Base-by-base conservation (phyloP, 2,113 vertebrate species). In the Chloebia gouldiae region DNA sequence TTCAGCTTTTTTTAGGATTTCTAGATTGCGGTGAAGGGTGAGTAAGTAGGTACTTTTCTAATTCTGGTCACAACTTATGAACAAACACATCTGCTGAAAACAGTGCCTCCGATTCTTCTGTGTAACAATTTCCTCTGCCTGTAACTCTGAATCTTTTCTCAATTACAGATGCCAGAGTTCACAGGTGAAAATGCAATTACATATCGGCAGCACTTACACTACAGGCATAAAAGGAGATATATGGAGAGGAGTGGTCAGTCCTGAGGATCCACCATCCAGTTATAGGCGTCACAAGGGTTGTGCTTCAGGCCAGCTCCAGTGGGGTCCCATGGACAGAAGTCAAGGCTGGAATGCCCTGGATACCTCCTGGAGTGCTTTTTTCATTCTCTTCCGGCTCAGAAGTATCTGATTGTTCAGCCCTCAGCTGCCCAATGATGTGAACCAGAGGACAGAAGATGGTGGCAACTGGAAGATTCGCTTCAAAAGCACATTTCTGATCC, bases 201-300 rank as follows among this genome's bases (percentile, higher is more conserved):
- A 20, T 15, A 21, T 9, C 7, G 30, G n/a, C 53, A 79, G 51
- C 8, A 81, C 17, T 31, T 28, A 24, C 8, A 27, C 28, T 22
- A 35, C 22, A 71, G 56, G 40, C 39, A 64, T 23, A 19, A 28
- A 21, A 82, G 49, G 23, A 81, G 44, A 51, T 24, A 30, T 25
- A 4, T 2, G 1, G 2, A 59, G 42, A 35, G 25, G 9, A 61
- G 33, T 0, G 1, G 66, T 2, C 31, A 15, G 42, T 70, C 81
- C 65, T 27, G 53, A 66, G 71, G 20, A 82, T 28, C 22, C 24
- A 50, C 19, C 24, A 33, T 3, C 28, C 40, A 21, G 42, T 30
- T 33, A 16, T 0, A 56, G 12, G 15, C 14, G 19, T 21, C 7
- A 7, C 65, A 53, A 68, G 28, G 28, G 30, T 8, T 33, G 44